phyloP scores from a whole-genome alignment of 2,888 invertebrate species.

The Calameuta idolon region DNA sequence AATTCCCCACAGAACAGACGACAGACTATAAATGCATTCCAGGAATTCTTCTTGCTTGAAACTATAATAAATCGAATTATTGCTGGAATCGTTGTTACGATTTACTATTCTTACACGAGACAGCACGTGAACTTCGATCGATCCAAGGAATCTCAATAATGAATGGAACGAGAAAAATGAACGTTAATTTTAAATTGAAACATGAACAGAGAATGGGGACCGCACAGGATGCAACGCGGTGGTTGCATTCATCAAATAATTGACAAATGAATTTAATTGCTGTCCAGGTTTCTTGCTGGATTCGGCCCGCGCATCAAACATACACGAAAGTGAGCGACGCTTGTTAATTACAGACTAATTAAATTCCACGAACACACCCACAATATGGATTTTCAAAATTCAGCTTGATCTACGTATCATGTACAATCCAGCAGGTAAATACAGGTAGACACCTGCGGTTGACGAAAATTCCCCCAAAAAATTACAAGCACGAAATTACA shows the following conservation, averaged over 20 bases:
- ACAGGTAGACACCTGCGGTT: background rate
- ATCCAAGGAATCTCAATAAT: conserved; percentile 43
- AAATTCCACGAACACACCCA: background rate
- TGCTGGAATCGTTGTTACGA: background rate
- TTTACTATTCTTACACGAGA: conserved; percentile 18
- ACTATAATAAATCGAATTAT: background rate
- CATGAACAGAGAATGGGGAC: conserved; percentile 23
- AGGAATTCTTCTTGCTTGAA: background rate
- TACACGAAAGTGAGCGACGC: background rate
- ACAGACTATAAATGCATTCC: background rate
- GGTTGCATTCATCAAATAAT: conserved; percentile 54
- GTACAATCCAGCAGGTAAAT: background rate
- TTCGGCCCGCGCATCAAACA: background rate
- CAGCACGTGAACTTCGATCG: conserved; percentile 30
- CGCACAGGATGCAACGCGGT: conserved; percentile 21
- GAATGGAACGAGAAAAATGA: conserved; percentile 43
- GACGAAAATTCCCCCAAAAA: background rate
- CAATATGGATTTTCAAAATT: background rate
- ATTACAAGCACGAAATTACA: background rate
- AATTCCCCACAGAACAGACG: background rate
- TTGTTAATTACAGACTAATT: background rate
- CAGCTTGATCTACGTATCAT: background rate
- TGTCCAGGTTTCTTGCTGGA: conserved; percentile 42
- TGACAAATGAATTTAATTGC: conserved; percentile 63
- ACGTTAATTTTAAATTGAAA: conserved; percentile 54